Evolutionary conservation across 2,888 invertebrate species (phyloP).

Genomic region (Nemotelus pantherinus): DNA sequence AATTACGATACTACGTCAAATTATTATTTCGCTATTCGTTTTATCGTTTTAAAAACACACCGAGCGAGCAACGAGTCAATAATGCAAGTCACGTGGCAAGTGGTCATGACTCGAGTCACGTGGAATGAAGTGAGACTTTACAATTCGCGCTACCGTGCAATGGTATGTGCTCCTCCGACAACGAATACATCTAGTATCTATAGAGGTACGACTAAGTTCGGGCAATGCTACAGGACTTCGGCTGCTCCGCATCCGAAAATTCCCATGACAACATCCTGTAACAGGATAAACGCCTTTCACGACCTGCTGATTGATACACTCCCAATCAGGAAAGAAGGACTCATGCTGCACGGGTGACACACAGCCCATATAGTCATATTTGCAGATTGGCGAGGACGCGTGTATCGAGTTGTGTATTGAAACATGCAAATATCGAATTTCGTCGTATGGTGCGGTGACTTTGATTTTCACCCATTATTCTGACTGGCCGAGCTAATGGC

Average conservation of each 20-base stretch:
- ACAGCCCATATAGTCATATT: not conserved
- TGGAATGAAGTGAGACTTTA: slow-evolving; percentile 40
- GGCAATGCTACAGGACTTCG: not conserved
- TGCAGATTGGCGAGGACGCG: not conserved
- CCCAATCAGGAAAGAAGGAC: slow-evolving; percentile 36
- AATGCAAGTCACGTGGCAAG: slow-evolving; percentile 47
- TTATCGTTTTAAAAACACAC: slow-evolving; percentile 22
- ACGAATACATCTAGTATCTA: slow-evolving; percentile 7
- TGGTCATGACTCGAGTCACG: slow-evolving; percentile 46
- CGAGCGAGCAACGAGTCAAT: slow-evolving; percentile 31
- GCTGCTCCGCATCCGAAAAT: slow-evolving; percentile 1
- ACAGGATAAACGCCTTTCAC: slow-evolving; percentile 15
- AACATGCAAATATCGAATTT: slow-evolving; percentile 23
- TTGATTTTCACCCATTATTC: slow-evolving; percentile 32
- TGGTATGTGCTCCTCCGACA: slow-evolving; percentile 18
- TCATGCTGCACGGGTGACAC: slow-evolving; percentile 6
- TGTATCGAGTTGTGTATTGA: not conserved
- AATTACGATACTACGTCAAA: slow-evolving; percentile 16
- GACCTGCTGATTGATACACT: not conserved
- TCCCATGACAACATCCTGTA: slow-evolving; percentile 24
- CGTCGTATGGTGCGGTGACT: not conserved
- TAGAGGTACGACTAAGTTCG: slow-evolving; percentile 2
- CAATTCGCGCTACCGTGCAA: slow-evolving; percentile 2
- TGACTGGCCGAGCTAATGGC: not conserved
- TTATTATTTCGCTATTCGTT: slow-evolving; percentile 27